Percentiles rank a stretch among this genome's conserved stretches.
These are phyloP conservation scores for Eudorcas thomsonii DNA, from an alignment of 2,113 vertebrate species.

Conservation along the genomic window DNA sequence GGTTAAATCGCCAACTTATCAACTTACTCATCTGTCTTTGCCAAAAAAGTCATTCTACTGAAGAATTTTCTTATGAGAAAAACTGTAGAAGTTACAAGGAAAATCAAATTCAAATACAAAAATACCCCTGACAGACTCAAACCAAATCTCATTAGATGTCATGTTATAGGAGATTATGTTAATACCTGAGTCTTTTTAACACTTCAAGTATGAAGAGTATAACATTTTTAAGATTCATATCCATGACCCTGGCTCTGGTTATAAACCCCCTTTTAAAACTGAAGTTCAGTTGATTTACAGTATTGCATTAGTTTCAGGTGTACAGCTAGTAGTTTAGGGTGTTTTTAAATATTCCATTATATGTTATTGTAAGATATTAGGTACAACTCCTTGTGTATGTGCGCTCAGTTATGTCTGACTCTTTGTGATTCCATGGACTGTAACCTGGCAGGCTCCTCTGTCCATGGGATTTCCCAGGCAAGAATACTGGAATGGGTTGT, in stretches of 20 bases:
- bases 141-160: not conserved
- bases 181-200: not conserved
- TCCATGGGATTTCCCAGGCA: not conserved
- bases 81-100: not conserved
- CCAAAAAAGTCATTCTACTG: not conserved
- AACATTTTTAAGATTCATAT: not conserved
- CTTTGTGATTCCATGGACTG: not conserved
- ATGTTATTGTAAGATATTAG: not conserved
- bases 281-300: not conserved
- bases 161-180: not conserved
- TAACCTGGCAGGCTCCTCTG: not conserved
- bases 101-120: constrained; percentile 23
- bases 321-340: not conserved
- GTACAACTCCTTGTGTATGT: not conserved
- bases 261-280: not conserved
- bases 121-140: not conserved
- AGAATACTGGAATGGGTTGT: not conserved
- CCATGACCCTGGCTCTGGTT: not conserved
- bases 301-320: not conserved
- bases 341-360: not conserved
- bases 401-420: not conserved
- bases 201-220: not conserved
- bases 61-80: not conserved
- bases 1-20: not conserved
- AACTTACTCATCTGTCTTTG: not conserved